These are phyloP conservation scores for Crossocerus cetratus DNA, from an alignment of 2,888 invertebrate genomes.

Conservation along the genomic window DNA sequence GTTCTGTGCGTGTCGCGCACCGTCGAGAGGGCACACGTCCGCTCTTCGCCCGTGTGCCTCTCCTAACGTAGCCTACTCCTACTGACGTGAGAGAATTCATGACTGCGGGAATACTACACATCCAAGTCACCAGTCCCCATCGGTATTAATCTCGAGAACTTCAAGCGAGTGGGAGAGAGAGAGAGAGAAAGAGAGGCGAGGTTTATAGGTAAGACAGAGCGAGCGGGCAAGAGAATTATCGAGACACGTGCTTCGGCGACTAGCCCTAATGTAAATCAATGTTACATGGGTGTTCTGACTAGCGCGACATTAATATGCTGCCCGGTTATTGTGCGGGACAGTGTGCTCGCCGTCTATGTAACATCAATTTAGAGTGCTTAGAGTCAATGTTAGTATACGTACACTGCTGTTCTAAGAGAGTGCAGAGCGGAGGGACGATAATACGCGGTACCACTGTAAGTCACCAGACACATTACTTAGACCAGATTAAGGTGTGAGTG, in stretches of 20 bases:
- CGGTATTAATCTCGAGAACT: too few species aligned
- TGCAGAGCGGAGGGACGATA: slow-evolving; percentile 71
- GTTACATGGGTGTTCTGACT: slow-evolving; percentile 37
- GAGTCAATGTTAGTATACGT: slow-evolving; percentile 64
- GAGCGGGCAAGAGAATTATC: background rate
- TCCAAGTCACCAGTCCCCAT: background rate
- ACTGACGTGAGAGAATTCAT: background rate
- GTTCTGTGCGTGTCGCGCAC: too few species aligned
- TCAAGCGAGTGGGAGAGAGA: background rate
- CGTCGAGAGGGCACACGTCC: slow-evolving; percentile 37
- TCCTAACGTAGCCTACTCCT: background rate
- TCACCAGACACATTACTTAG: slow-evolving; percentile 60
- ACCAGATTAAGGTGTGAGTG: slow-evolving; percentile 37
- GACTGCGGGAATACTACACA: background rate
- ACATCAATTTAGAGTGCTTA: slow-evolving; percentile 50
- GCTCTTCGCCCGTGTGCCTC: slow-evolving; percentile 17
- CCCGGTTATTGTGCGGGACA: slow-evolving; percentile 3
- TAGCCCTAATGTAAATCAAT: slow-evolving; percentile 40
- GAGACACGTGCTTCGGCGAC: background rate
- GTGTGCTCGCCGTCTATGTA: slow-evolving; percentile 25
- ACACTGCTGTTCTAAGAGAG: slow-evolving; percentile 68
- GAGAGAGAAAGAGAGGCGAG: background rate
- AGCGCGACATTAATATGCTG: slow-evolving; percentile 22
- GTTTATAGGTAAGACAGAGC: background rate
- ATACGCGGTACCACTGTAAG: slow-evolving; percentile 68